Conservation (phyloP, 2,797 vertebrate species). For the Paramormyrops hopkinsi region DNA sequence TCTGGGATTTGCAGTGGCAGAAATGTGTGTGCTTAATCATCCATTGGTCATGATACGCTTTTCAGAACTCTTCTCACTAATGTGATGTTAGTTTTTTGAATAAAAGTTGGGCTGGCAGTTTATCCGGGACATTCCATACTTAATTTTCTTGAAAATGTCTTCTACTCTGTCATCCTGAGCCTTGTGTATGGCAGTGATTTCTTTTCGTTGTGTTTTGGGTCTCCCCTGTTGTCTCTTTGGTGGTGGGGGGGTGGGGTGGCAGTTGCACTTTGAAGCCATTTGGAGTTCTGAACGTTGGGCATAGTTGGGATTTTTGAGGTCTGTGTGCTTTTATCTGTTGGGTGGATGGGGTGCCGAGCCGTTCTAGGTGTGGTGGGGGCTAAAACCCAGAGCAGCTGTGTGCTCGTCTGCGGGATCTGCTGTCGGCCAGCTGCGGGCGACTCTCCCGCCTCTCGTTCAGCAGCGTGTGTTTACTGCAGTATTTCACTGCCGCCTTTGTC, state of each 20-base stretch:
- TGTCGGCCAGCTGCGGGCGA: neutral
- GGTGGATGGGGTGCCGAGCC: neutral
- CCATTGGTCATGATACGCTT: neutral
- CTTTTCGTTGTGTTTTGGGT: neutral
- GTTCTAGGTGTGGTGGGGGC: neutral
- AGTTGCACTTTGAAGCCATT: conserved; percentile 19
- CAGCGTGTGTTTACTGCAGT: neutral
- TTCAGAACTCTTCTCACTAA: neutral
- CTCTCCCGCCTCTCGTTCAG: neutral
- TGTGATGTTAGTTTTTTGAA: neutral
- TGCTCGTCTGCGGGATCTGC: neutral
- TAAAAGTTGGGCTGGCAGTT: neutral
- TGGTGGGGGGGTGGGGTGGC: too few relatives aligned
- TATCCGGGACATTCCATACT: neutral
- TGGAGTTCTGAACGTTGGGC: neutral
- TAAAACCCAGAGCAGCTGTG: conserved; percentile 16
- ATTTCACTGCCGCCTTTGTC: neutral
- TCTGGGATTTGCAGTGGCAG: neutral
- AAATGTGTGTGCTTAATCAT: neutral
- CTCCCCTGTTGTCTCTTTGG: neutral
- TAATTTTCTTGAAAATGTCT: neutral
- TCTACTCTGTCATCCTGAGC: neutral
- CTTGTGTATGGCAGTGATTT: neutral
- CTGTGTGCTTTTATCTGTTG: conserved; percentile 21
- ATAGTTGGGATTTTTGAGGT: conserved; percentile 23